These are phyloP conservation scores for Apoda limacodes DNA, from an alignment of 2,888 invertebrate genomes.

Conservation along the genomic window DNA sequence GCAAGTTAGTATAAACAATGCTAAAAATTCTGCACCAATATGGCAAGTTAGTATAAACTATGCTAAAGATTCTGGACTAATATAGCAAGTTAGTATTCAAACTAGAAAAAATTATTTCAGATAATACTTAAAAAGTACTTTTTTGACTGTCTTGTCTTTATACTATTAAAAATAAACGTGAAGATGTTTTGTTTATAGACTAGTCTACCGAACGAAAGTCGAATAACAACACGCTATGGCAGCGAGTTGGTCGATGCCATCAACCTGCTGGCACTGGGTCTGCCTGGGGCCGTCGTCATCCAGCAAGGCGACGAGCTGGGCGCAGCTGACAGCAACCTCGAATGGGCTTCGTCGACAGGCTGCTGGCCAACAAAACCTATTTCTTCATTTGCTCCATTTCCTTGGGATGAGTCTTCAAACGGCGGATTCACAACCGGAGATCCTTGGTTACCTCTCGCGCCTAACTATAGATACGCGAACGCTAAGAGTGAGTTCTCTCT, in stretches of 20 bases:
- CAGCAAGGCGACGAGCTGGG: constrained; percentile 88
- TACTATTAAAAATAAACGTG: constrained; percentile 5
- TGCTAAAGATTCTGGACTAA: constrained; percentile 32
- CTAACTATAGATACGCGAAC: constrained; percentile 73
- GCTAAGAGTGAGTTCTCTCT: constrained; percentile 66
- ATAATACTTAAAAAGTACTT: neutral
- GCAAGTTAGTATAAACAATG: constrained; percentile 33
- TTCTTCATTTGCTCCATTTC: constrained; percentile 44
- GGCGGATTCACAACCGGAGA: constrained; percentile 62
- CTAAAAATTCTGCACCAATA: too few relatives aligned
- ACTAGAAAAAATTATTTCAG: neutral
- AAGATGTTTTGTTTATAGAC: constrained; percentile 33
- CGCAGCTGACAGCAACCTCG: constrained; percentile 62
- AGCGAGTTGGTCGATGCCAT: constrained; percentile 74
- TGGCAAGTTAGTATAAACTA: constrained; percentile 33
- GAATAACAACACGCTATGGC: constrained; percentile 73
- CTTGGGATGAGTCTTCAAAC: constrained; percentile 58
- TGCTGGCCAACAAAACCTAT: constrained; percentile 53
- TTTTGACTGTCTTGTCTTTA: neutral
- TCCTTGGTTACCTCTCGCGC: constrained; percentile 77
- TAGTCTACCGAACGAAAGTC: constrained; percentile 31
- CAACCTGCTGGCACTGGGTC: constrained; percentile 74
- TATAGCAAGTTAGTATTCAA: constrained; percentile 43
- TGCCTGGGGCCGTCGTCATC: constrained; percentile 81
- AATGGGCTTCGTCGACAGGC: constrained; percentile 49